phyloP scores from a whole-genome alignment of 1,140 invertebrate species.

The Sipha flava region DNA sequence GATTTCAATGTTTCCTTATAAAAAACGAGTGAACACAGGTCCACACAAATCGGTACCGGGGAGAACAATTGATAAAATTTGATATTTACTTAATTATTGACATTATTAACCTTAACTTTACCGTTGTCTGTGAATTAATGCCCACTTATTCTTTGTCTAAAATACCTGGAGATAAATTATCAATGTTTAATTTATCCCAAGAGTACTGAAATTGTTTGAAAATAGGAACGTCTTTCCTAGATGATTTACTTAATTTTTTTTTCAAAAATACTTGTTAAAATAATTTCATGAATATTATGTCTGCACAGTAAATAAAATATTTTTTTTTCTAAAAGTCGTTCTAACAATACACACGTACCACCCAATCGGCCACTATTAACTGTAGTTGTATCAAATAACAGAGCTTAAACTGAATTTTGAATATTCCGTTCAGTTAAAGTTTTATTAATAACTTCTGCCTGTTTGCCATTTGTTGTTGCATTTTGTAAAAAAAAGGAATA shows the following conservation, averaged over 20 bases:
- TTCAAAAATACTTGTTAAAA: no score
- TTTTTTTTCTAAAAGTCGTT: neutral
- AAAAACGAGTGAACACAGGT: no score
- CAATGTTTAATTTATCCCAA: neutral
- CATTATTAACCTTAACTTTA: no score
- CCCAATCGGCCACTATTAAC: neutral
- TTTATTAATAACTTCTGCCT: neutral
- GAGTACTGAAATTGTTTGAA: neutral
- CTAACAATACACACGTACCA: slow-evolving; percentile 11
- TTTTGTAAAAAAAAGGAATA: neutral
- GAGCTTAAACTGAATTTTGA: neutral
- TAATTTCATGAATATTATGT: neutral
- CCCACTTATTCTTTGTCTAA: no score
- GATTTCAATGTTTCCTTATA: no score
- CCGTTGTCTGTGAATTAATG: no score
- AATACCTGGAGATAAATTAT: neutral
- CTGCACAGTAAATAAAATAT: neutral
- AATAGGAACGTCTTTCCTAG: no score
- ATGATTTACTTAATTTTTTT: no score
- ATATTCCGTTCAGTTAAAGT: neutral
- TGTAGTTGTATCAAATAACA: slow-evolving; percentile 19
- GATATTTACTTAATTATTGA: no score
- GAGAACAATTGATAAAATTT: no score
- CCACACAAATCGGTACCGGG: no score
- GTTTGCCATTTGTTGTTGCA: neutral